phyloP scores from a whole-genome alignment of 1,140 invertebrate species.

The Drosophila sechellia region DNA sequence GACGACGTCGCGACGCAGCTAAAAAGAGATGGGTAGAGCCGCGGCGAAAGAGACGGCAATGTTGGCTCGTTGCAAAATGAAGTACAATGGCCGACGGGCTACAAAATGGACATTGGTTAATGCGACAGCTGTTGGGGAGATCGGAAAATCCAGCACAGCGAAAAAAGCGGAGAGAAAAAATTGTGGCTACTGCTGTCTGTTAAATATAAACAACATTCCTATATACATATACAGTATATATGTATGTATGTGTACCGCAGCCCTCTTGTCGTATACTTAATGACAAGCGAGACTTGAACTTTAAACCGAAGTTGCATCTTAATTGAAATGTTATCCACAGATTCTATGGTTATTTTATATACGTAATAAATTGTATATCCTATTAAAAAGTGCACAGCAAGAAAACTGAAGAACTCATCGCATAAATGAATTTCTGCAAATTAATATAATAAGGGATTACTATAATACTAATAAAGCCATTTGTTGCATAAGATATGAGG shows the following conservation, averaged over 20 bases:
- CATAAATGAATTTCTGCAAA: too few species aligned
- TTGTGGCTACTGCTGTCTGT: constrained; percentile 30
- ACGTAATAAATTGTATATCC: constrained; percentile 31
- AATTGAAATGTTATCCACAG: constrained; percentile 69
- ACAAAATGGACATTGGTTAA: constrained; percentile 80
- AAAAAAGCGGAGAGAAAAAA: constrained; percentile 10
- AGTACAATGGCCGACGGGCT: constrained; percentile 70
- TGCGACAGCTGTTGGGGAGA: constrained; percentile 71
- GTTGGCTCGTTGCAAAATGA: constrained; percentile 19
- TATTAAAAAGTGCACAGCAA: constrained; percentile 20
- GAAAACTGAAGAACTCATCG: neutral
- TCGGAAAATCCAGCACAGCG: constrained; percentile 34
- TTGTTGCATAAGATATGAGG: neutral
- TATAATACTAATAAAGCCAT: too few species aligned
- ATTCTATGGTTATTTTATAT: constrained; percentile 28
- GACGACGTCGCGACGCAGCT: constrained; percentile 47
- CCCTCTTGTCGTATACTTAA: constrained; percentile 41
- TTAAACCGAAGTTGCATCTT: constrained; percentile 48
- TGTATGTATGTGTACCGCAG: neutral
- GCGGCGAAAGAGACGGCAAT: neutral
- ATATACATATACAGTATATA: neutral
- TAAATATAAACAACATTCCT: constrained; percentile 41
- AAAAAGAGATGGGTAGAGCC: constrained; percentile 15
- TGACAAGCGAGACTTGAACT: constrained; percentile 31
- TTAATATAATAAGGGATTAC: too few species aligned